Evolutionary conservation across 2,888 invertebrate species (phyloP).

Genomic region (Drosophila atroscutellata): DNA sequence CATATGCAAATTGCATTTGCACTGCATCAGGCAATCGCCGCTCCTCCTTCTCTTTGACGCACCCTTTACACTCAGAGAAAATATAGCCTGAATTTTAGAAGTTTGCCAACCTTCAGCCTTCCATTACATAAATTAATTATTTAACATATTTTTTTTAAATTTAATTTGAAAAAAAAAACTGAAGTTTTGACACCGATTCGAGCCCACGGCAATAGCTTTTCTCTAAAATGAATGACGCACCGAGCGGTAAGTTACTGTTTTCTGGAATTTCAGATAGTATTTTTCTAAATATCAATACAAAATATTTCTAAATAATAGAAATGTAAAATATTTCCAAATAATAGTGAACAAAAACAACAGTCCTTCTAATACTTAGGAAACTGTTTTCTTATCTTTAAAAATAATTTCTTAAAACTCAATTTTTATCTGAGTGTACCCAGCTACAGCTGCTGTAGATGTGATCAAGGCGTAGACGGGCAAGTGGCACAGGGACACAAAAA

Average conservation of each 20-base stretch:
- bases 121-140: too few relatives aligned
- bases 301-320: too few relatives aligned
- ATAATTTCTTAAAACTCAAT: neutral
- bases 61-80: neutral
- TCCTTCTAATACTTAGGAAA: neutral
- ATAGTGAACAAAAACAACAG: neutral
- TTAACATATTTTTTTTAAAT: too few relatives aligned
- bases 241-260: neutral
- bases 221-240: too few relatives aligned
- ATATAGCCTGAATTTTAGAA: neutral
- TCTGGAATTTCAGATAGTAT: neutral
- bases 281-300: too few relatives aligned
- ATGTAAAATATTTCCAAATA: neutral
- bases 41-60: slow-evolving; percentile 1
- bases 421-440: neutral
- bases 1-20: slow-evolving; percentile 80
- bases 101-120: neutral
- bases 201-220: too few relatives aligned
- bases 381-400: neutral
- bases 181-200: too few relatives aligned
- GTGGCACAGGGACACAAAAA: slow-evolving; percentile 26
- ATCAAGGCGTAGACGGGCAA: slow-evolving; percentile 41
- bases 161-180: too few relatives aligned
- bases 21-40: slow-evolving; percentile 17
- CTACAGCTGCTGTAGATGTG: slow-evolving; percentile 20